Conservation (phyloP, 2,888 invertebrate genomes). For the Andrena trimmerana region DNA sequence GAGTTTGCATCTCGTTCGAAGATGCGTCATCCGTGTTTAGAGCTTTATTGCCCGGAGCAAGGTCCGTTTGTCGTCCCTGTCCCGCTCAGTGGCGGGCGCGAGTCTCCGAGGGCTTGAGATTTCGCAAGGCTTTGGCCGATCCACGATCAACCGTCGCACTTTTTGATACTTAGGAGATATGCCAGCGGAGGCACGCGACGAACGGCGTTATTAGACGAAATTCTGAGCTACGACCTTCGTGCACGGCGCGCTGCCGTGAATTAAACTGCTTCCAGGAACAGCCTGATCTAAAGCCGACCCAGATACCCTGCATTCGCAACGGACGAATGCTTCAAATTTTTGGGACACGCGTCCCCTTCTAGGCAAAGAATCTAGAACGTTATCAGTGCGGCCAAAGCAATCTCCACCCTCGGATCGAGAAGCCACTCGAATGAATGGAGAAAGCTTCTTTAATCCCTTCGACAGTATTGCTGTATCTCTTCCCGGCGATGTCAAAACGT, state of each 20-base stretch:
- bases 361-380: neutral
- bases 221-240: slow-evolving; percentile 44
- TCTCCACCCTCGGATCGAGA: neutral
- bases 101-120: neutral
- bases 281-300: slow-evolving; percentile 31
- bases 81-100: neutral
- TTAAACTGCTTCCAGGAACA: slow-evolving; percentile 45
- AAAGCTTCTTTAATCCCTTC: neutral
- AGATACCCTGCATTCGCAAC: slow-evolving; percentile 40
- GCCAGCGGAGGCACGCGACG: neutral
- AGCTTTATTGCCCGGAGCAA: neutral
- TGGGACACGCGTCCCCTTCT: neutral
- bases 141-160: neutral
- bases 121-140: neutral
- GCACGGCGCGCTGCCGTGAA: slow-evolving; percentile 13
- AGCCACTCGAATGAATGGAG: neutral
- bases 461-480: neutral
- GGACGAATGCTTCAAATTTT: slow-evolving; percentile 14
- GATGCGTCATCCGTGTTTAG: neutral
- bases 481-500: neutral
- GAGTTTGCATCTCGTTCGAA: slow-evolving; percentile 18
- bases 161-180: neutral
- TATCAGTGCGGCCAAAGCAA: neutral
- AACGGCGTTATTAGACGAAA: slow-evolving; percentile 36
- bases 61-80: neutral